Conservation (phyloP, 2,888 invertebrate genomes). For the Elgonia sp. region DNA sequence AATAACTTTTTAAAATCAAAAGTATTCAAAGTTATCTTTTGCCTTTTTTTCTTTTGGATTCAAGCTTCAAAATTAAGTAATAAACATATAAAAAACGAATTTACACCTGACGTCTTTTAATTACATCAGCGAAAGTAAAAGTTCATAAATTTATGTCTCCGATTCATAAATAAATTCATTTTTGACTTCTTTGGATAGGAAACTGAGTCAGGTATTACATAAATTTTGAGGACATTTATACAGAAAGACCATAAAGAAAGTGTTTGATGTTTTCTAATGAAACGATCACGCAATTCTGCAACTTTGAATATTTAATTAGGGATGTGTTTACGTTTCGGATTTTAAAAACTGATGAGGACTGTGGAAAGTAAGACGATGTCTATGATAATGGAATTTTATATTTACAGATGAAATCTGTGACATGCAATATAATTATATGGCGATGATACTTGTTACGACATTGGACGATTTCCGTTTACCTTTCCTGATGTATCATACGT, state of each 20-base stretch:
- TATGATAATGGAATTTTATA: not conserved
- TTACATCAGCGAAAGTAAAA: constrained; percentile 56
- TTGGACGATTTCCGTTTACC: constrained; percentile 20
- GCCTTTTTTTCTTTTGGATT: no score
- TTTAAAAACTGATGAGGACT: not conserved
- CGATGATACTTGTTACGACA: constrained; percentile 17
- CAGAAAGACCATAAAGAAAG: not conserved
- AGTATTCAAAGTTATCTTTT: no score
- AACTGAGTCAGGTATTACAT: constrained; percentile 31
- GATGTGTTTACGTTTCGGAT: not conserved
- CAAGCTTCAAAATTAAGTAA: no score
- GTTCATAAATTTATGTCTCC: constrained; percentile 44
- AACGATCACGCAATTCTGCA: constrained; percentile 19
- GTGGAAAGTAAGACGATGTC: not conserved
- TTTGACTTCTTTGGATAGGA: constrained; percentile 10
- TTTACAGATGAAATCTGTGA: constrained; percentile 8
- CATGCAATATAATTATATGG: not conserved
- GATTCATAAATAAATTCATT: constrained; percentile 40
- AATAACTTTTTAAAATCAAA: no score
- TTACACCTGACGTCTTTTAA: constrained; percentile 28
- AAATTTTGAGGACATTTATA: constrained; percentile 33
- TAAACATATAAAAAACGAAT: not conserved
- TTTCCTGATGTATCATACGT: constrained; percentile 17
- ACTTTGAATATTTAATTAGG: constrained; percentile 4
- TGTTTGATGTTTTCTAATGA: constrained; percentile 13